Evolutionary conservation across 1,140 invertebrate species (phyloP), one percentile per base, ranked within the genome.

Genomic region (Frieseomelitta varia): DNA sequence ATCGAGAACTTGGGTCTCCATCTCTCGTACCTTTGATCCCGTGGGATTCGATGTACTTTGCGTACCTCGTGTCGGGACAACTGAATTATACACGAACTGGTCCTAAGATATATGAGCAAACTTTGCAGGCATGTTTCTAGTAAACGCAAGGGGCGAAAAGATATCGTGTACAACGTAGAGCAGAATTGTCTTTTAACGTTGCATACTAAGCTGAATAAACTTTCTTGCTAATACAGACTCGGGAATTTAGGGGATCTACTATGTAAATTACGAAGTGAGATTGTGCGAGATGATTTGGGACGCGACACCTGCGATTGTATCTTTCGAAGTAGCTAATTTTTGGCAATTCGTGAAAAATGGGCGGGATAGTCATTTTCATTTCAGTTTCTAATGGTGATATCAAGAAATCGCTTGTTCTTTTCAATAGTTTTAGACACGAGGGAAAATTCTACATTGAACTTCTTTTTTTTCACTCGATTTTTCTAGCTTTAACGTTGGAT

Each of bases 41-140:
- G 4, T 12, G 76, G 68, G 83, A 84, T 84, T 80, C 83, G 47
- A 56, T 67, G 51, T 30, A 39, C 68, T 73, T 80, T 51, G 55
- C 74, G 69, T 58, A 61, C 27, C 61, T 77, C 51, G 34, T 61
- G 78, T 71, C 69, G 67, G 47, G 75, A 71, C 75, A 84, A 79
- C 81, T 71, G 81, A 79, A 84, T 79, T 84, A 71, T 71, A 84
- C 81, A 61, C 67, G 56, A 71, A 79, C 75, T 58, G 75, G 78
- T 84, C 24, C 63, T 51, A 71, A 84, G 81, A 84, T 84, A 79
- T 84, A 84, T 79, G 81, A 21, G 39, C 39, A 39, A 84, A 84
- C 75, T 84, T 84, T 27, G 21, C 39, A 21, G 21, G 65, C 67
- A 11, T 67, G 51, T 68, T 82, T n/a, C 61, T 27, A 69, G 81